phyloP scores from a whole-genome alignment of 2,113 vertebrate genomes.

The Prionailurus bengalensis region DNA sequence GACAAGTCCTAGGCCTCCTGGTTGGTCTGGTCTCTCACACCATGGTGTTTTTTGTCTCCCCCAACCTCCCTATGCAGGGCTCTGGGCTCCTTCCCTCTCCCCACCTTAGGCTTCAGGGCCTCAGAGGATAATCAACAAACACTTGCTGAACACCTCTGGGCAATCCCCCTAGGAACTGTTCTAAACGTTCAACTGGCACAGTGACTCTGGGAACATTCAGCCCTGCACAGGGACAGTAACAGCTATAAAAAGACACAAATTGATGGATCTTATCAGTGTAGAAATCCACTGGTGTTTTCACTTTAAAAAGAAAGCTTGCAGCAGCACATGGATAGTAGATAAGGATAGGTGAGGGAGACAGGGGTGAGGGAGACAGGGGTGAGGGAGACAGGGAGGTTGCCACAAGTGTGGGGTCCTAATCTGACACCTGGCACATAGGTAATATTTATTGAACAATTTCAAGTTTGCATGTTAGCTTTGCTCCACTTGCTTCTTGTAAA shows the following conservation, averaged over 20 bases:
- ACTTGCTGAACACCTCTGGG: background rate
- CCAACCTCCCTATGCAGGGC: background rate
- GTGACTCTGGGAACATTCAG: background rate
- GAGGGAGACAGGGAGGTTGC: background rate
- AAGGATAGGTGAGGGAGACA: background rate
- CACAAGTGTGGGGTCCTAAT: background rate
- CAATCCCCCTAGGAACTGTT: background rate
- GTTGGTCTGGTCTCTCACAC: background rate
- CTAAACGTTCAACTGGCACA: background rate
- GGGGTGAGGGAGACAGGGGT: too few relatives aligned
- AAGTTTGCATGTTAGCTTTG: background rate
- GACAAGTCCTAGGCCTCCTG: background rate
- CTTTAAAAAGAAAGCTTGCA: background rate
- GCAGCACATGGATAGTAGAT: background rate
- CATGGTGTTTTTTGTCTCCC: background rate
- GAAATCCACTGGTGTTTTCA: background rate
- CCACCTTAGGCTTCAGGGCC: background rate
- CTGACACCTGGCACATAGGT: background rate
- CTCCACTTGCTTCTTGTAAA: conserved; percentile 31
- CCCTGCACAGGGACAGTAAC: background rate
- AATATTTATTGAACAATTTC: background rate
- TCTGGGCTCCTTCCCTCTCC: background rate
- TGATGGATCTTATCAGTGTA: background rate
- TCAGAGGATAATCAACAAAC: background rate
- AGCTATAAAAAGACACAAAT: background rate